These are phyloP conservation scores for Simalia tracyae DNA, from an alignment of 2,797 vertebrate species.

Conservation along the genomic window DNA sequence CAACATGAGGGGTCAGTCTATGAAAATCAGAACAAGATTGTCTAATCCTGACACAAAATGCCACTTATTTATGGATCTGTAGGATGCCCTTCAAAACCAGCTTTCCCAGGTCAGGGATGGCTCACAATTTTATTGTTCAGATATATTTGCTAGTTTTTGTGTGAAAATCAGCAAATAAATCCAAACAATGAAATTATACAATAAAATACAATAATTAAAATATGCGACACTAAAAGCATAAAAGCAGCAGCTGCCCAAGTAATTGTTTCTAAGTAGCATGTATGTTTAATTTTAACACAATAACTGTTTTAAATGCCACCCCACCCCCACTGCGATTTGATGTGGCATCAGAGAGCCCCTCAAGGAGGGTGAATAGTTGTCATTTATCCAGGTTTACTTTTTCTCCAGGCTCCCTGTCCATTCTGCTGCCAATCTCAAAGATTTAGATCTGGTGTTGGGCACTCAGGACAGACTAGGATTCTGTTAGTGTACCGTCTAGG, in stretches of 20 bases:
- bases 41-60: background rate
- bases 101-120: background rate
- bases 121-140: background rate
- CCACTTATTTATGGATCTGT: background rate
- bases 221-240: background rate
- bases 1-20: background rate
- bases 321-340: background rate
- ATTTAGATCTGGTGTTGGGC: background rate
- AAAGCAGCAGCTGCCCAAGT: background rate
- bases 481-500: background rate
- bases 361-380: background rate
- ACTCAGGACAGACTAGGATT: background rate
- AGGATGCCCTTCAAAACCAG: background rate
- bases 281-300: background rate
- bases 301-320: background rate
- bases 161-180: background rate
- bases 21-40: background rate
- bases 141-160: background rate
- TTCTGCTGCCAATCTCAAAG: background rate
- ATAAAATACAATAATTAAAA: background rate
- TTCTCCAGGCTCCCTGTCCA: background rate
- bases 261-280: background rate
- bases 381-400: background rate
- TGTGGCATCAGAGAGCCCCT: background rate
- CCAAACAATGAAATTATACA: background rate